These are phyloP conservation scores for Caenorhabditis sulstoni DNA, from an alignment of 2,888 invertebrate species.

Conservation along the genomic window DNA sequence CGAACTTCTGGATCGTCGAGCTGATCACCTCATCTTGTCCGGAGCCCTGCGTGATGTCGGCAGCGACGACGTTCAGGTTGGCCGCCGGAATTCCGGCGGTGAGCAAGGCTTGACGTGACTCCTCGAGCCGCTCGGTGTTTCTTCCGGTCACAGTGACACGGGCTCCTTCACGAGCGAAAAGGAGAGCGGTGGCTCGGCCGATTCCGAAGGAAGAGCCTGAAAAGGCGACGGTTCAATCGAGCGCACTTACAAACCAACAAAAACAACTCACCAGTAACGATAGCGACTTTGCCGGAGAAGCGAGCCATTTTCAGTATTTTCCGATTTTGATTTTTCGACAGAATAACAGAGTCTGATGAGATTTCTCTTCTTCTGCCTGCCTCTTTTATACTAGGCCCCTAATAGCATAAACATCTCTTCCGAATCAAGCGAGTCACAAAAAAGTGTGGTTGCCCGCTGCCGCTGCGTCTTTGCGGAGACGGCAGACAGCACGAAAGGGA, in stretches of 20 bases:
- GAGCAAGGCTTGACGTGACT: slow-evolving; percentile 1
- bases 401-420: too few relatives aligned
- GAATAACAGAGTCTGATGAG: too few relatives aligned
- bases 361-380: too few relatives aligned
- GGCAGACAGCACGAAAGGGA: too few relatives aligned
- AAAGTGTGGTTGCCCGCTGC: too few relatives aligned
- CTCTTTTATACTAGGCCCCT: too few relatives aligned
- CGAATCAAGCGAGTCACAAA: too few relatives aligned
- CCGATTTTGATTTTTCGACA: background rate
- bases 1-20: slow-evolving; percentile 49
- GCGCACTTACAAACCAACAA: too few relatives aligned
- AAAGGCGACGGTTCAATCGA: too few relatives aligned
- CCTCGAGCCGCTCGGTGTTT: slow-evolving; percentile 23
- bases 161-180: slow-evolving; percentile 57
- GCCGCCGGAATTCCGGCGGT: slow-evolving; percentile 11
- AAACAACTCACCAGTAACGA: slow-evolving; percentile 9
- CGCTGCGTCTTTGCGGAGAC: too few relatives aligned
- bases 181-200: slow-evolving; percentile 57
- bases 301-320: background rate
- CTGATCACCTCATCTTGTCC: slow-evolving; percentile 44
- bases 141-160: slow-evolving; percentile 56
- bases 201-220: slow-evolving; percentile 52
- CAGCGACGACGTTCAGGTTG: slow-evolving; percentile 15
- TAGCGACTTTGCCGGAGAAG: slow-evolving; percentile 6
- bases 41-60: slow-evolving; percentile 31